Evolutionary conservation across 2,797 vertebrate species (phyloP), one percentile per base, ranked within the genome.

Genomic region (Sitta carolinensis): DNA sequence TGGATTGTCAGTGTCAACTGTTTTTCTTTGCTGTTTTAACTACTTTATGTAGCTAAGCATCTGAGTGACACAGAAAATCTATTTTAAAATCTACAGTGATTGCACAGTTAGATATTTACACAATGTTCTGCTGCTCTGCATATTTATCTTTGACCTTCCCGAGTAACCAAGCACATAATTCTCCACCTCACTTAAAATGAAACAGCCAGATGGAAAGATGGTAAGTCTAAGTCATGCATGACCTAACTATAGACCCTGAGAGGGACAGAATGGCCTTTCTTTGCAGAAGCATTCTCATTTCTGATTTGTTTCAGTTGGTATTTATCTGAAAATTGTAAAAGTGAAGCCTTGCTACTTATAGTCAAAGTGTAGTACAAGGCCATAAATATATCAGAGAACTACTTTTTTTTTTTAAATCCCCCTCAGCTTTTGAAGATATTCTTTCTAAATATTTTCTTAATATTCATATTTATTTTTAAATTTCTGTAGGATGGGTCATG

Each of bases 71-170:
- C 8, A 62, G 58, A 94, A 93, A 92, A 88, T 54, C 48, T 92
- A 43, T 92, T 95, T 92, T 57, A 62, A 88, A 95, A 81, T 63
- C 55, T 76, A 81, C 68, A 84, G 19, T 75, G 58, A 45, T 50
- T 91, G 43, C 59, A 62, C 58, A 75, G 87, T 89, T 89, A 77
- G 84, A 57, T 89, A 94, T 87, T 96, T 92, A 81, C 69, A 84
- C 87, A 89, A 30, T 89, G 66, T 78, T 94, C 87, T 87, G 5
- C 20, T 69, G 29, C 75, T 92, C 51, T 94, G 82, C 32, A 89
- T 94, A 84, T 91, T 92, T 87, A 55, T 72, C 62, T 94, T 91
- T 87, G 82, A 91, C 73, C 87, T 95, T 93, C 3, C 0, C 2
- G 47, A 61, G 47, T 64, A 64, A 77, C 40, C n/a, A 80, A 87